These are phyloP conservation scores for Pantala flavescens DNA, from an alignment of 1,140 invertebrate genomes.

Conservation along the genomic window DNA sequence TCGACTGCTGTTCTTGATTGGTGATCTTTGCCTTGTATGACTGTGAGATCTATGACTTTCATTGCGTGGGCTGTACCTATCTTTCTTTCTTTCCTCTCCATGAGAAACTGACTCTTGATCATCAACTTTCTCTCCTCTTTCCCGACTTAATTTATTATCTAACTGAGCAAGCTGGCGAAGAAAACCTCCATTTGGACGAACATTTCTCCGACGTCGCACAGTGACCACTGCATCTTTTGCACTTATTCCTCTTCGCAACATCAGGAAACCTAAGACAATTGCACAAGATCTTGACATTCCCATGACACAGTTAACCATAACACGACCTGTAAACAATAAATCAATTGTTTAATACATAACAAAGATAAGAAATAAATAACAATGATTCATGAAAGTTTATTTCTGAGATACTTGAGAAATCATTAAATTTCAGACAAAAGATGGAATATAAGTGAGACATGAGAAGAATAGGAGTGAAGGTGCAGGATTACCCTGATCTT, in stretches of 20 bases:
- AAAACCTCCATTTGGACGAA: slow-evolving; percentile 72
- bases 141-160: slow-evolving; percentile 49
- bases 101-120: neutral
- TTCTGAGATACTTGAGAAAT: too few relatives aligned
- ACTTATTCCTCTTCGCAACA: slow-evolving; percentile 67
- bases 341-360: neutral
- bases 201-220: slow-evolving; percentile 54
- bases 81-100: too few relatives aligned
- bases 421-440: too few relatives aligned
- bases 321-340: slow-evolving; percentile 48
- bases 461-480: too few relatives aligned
- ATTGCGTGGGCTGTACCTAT: too few relatives aligned
- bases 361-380: too few relatives aligned
- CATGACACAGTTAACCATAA: slow-evolving; percentile 69
- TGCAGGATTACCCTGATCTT: too few relatives aligned
- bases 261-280: slow-evolving; percentile 67
- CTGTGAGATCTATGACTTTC: too few relatives aligned
- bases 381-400: too few relatives aligned
- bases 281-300: slow-evolving; percentile 73
- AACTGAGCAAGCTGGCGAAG: slow-evolving; percentile 60
- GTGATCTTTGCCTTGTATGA: too few relatives aligned
- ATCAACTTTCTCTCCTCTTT: slow-evolving; percentile 26
- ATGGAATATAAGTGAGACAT: too few relatives aligned
- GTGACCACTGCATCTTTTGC: slow-evolving; percentile 57
- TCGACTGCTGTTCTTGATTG: too few relatives aligned